Percentiles rank a stretch among this genome's conserved stretches.
phyloP scores from a whole-genome alignment of 2,113 vertebrate species.

The Calidris pugnax region DNA sequence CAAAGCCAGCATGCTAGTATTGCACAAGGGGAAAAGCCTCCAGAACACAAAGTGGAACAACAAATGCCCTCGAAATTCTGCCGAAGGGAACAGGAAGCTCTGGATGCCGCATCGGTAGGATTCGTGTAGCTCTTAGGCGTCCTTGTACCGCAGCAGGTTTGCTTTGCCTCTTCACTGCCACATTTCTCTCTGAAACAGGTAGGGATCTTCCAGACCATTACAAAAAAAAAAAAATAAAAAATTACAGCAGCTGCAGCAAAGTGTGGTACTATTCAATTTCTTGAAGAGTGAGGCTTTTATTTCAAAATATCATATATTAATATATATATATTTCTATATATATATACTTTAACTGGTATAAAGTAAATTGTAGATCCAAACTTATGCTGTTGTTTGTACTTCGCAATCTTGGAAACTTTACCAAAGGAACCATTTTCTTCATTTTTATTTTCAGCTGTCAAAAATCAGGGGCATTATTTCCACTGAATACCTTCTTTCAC shows the following conservation, averaged over 20 bases:
- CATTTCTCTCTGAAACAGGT: slow-evolving; percentile 50
- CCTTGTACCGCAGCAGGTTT: slow-evolving; percentile 58
- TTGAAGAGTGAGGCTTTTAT: slow-evolving; percentile 75
- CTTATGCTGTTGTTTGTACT: slow-evolving; percentile 59
- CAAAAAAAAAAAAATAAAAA: slow-evolving; percentile 47
- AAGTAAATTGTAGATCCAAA: slow-evolving; percentile 79
- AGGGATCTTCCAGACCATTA: slow-evolving; percentile 58
- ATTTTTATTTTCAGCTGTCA: slow-evolving; percentile 53
- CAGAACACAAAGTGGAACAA: slow-evolving; percentile 72
- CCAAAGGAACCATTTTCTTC: slow-evolving; percentile 60
- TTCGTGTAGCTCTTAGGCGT: slow-evolving; percentile 53
- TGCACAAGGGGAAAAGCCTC: slow-evolving; percentile 75
- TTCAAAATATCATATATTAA: slow-evolving; percentile 82
- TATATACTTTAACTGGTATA: slow-evolving; percentile 76
- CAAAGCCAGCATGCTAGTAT: slow-evolving; percentile 85
- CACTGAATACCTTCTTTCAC: slow-evolving; percentile 53
- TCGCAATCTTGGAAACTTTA: slow-evolving; percentile 47
- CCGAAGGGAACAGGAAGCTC: slow-evolving; percentile 65
- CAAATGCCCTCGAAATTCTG: slow-evolving; percentile 62
- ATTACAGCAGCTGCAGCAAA: slow-evolving; percentile 68
- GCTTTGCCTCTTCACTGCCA: slow-evolving; percentile 28
- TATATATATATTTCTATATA: slow-evolving; percentile 69
- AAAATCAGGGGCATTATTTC: slow-evolving; percentile 37
- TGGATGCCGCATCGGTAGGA: slow-evolving; percentile 24
- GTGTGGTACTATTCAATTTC: slow-evolving; percentile 73